Evolutionary conservation across 2,113 vertebrate species (phyloP).

Genomic region (Tetrao urogallus): DNA sequence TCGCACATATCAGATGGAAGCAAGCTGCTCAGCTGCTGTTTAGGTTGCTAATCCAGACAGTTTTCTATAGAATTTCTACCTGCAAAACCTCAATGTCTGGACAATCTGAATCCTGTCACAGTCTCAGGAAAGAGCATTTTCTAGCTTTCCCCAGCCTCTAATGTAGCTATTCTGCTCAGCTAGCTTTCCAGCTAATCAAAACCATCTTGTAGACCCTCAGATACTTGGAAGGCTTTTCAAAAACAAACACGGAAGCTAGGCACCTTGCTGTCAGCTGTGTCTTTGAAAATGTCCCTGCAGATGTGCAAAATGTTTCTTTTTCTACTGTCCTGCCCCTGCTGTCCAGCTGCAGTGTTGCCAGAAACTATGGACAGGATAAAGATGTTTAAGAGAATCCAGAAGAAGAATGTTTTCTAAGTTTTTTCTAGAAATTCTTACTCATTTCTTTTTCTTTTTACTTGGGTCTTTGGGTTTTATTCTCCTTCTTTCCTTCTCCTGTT

Average conservation of each 20-base stretch:
- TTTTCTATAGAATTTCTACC: not conserved
- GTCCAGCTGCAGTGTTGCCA: not conserved
- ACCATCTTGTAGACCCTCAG: not conserved
- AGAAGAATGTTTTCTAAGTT: not conserved
- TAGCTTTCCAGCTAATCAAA: not conserved
- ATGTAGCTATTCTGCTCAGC: not conserved
- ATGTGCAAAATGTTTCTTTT: not conserved
- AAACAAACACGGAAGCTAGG: fast-evolving
- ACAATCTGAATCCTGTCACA: not conserved
- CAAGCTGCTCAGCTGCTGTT: not conserved
- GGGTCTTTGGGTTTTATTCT: not conserved
- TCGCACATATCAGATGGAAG: not conserved
- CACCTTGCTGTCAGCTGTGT: not conserved
- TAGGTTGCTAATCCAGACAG: not conserved
- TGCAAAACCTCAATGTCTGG: not conserved
- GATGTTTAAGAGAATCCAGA: not conserved
- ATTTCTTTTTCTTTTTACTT: not conserved
- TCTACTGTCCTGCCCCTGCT: not conserved
- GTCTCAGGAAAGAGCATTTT: not conserved
- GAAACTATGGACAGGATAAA: not conserved
- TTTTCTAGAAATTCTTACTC: not conserved
- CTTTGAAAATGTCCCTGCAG: not conserved
- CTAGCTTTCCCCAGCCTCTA: not conserved
- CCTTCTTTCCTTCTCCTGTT: not conserved
- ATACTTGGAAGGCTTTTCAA: not conserved